Conservation (phyloP, 2,113 vertebrate genomes). For the Sisor rabdophorus region DNA sequence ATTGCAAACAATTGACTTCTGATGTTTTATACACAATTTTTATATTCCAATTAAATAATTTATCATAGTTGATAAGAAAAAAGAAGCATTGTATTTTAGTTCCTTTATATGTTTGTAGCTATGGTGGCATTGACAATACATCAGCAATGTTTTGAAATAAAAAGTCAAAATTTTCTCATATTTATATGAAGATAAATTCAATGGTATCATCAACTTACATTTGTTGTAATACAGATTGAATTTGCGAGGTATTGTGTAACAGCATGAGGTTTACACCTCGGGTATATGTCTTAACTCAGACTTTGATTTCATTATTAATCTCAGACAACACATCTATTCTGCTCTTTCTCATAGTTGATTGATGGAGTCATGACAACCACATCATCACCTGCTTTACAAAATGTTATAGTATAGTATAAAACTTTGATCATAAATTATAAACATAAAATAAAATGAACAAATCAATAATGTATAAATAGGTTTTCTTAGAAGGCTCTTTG, state of each 20-base stretch:
- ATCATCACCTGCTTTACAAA: background rate
- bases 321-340: background rate
- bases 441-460: too few relatives aligned
- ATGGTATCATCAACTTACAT: background rate
- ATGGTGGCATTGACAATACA: too few relatives aligned
- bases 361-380: background rate
- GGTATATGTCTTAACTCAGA: background rate
- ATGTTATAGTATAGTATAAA: background rate
- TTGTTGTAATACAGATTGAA: background rate
- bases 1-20: too few relatives aligned
- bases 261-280: background rate
- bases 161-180: too few relatives aligned
- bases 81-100: too few relatives aligned
- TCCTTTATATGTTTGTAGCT: too few relatives aligned
- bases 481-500: background rate
- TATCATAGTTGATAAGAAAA: too few relatives aligned
- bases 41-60: too few relatives aligned
- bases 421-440: too few relatives aligned
- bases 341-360: background rate
- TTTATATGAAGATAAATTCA: background rate
- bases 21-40: too few relatives aligned
- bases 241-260: background rate
- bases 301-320: constrained; percentile 5
- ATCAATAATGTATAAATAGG: background rate
- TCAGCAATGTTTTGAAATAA: background rate